Percentiles rank a stretch among this genome's conserved stretches.
Evolutionary conservation across 2,888 invertebrate genomes (phyloP).

Genomic region (Thecophora atra): DNA sequence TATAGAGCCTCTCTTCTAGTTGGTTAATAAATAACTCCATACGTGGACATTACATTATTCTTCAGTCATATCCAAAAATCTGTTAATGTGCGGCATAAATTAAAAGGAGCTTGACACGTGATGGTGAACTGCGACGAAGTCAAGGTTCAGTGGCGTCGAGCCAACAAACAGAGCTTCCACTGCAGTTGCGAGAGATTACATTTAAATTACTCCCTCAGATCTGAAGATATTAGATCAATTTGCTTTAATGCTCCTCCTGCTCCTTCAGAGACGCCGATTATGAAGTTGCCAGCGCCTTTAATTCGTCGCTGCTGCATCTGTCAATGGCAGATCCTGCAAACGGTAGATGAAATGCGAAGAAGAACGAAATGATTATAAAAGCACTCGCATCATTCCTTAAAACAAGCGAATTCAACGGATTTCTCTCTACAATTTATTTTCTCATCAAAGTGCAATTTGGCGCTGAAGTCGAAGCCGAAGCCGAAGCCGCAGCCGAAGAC

Average conservation of each 20-base stretch:
- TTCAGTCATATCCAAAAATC: no score
- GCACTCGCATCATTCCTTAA: not conserved
- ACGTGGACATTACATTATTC: no score
- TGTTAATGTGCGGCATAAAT: no score
- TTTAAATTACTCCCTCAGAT: slow-evolving; percentile 12
- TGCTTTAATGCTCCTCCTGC: not conserved
- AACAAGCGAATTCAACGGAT: slow-evolving; percentile 15
- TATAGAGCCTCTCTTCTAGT: no score
- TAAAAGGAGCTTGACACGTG: no score
- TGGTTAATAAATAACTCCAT: no score
- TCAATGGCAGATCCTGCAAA: not conserved
- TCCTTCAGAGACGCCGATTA: not conserved
- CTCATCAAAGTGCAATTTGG: slow-evolving; percentile 65
- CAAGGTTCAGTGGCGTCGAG: no score
- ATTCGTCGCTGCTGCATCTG: not conserved
- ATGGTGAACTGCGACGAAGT: no score
- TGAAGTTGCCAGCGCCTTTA: slow-evolving; percentile 18
- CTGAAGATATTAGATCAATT: not conserved
- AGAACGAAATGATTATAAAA: not conserved
- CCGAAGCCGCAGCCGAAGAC: no score
- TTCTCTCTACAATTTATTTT: slow-evolving; percentile 64
- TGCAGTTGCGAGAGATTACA: not conserved
- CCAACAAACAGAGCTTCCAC: not conserved
- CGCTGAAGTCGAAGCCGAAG: no score
- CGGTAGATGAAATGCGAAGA: no score